Percentiles rank a stretch among this genome's conserved stretches.
phyloP scores from a whole-genome alignment of 2,888 invertebrate genomes.

The Polyploca ridens region DNA sequence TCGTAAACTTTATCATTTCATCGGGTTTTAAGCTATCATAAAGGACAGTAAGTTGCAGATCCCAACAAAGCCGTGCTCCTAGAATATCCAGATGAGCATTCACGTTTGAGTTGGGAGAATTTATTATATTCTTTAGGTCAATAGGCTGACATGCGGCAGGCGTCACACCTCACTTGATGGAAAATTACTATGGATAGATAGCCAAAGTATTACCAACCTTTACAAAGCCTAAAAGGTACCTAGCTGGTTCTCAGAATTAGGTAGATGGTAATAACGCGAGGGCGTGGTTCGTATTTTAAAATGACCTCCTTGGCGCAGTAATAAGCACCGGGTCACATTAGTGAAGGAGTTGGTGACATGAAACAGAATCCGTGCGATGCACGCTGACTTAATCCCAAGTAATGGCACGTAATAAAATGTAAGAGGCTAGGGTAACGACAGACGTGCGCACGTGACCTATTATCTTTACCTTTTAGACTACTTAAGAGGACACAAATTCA shows the following conservation, averaged over 20 bases:
- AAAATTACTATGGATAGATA: too few species aligned
- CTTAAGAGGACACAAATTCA: slow-evolving; percentile 62
- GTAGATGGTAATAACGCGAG: slow-evolving; percentile 13
- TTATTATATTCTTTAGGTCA: neutral
- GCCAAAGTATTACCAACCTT: neutral
- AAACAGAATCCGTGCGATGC: slow-evolving; percentile 69
- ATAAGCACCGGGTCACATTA: slow-evolving; percentile 56
- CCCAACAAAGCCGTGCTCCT: slow-evolving; percentile 24
- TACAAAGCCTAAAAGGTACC: too few species aligned
- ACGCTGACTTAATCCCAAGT: slow-evolving; percentile 78
- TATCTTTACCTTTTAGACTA: slow-evolving; percentile 66
- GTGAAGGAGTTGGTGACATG: slow-evolving; percentile 58
- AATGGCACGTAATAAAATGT: slow-evolving; percentile 81
- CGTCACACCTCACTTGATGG: too few species aligned
- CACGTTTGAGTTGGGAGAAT: slow-evolving; percentile 37
- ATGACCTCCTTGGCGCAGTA: slow-evolving; percentile 51
- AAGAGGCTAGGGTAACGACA: slow-evolving; percentile 78
- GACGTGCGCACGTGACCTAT: slow-evolving; percentile 79
- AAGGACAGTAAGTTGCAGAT: slow-evolving; percentile 13
- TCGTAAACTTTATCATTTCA: slow-evolving; percentile 35
- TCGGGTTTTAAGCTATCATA: slow-evolving; percentile 24
- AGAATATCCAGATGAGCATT: slow-evolving; percentile 38
- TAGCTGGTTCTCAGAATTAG: too few species aligned
- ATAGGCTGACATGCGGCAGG: too few species aligned
- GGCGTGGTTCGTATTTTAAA: slow-evolving; percentile 51